Conservation (phyloP, 2,888 invertebrate genomes). For the Homarus gammarus region DNA sequence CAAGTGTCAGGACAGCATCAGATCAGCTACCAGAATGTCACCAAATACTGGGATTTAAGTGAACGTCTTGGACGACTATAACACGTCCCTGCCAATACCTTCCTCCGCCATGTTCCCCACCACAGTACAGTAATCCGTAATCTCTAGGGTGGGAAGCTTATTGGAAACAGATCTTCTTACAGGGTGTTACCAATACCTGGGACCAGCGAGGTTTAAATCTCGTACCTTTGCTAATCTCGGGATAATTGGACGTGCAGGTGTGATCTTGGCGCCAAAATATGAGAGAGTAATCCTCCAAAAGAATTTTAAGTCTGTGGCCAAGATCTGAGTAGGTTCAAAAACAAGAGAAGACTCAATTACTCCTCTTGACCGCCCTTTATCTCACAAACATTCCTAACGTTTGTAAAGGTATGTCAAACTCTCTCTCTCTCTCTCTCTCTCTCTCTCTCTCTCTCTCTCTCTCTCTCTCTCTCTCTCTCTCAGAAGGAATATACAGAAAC, state of each 20-base stretch:
- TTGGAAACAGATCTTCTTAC: background rate
- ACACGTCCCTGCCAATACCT: too few relatives aligned
- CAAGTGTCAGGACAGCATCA: too few relatives aligned
- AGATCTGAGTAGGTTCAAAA: background rate
- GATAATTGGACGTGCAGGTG: background rate
- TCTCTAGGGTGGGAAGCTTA: background rate
- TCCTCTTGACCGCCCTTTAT: background rate
- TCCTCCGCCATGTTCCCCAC: background rate
- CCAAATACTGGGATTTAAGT: too few relatives aligned
- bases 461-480: too few relatives aligned
- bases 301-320: background rate
- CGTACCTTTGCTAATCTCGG: background rate
- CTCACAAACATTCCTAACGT: too few relatives aligned
- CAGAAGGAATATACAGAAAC: too few relatives aligned
- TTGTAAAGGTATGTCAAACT: too few relatives aligned
- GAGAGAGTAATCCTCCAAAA: background rate
- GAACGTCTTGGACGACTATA: too few relatives aligned
- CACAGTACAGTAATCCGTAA: background rate
- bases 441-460: too few relatives aligned
- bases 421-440: too few relatives aligned
- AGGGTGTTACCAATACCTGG: background rate
- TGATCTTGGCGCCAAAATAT: background rate
- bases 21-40: too few relatives aligned
- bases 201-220: background rate
- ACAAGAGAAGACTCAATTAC: background rate